These are phyloP conservation scores for Caradrina kadenii DNA, from an alignment of 2,888 invertebrate species.

Conservation along the genomic window DNA sequence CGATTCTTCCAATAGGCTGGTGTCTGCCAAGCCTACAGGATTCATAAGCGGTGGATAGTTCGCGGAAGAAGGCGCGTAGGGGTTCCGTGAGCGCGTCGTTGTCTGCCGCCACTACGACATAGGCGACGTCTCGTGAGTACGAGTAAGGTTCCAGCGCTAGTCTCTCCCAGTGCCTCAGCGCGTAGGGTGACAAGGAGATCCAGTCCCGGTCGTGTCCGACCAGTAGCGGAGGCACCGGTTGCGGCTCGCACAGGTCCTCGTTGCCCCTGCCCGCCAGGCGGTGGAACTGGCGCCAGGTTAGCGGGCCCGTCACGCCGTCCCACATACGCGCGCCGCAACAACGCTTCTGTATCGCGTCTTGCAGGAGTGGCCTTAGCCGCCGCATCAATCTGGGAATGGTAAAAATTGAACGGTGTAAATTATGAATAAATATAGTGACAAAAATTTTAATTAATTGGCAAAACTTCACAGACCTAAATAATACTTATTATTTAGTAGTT, in stretches of 20 bases:
- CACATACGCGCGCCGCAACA: conserved; percentile 96
- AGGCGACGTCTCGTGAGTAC: conserved; percentile 98
- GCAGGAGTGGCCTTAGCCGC: conserved; percentile 96
- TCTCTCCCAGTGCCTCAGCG: conserved; percentile 98
- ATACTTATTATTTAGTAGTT: too few species aligned
- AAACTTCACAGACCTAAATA: too few species aligned
- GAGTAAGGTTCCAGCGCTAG: conserved; percentile 99
- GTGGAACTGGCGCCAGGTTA: conserved; percentile 99
- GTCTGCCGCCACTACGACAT: conserved; percentile 98
- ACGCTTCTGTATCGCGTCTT: conserved; percentile 98
- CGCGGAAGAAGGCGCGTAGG: conserved; percentile 97
- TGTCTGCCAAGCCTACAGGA: conserved; percentile 98
- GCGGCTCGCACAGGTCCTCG: conserved; percentile 98
- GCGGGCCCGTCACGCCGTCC: conserved; percentile 99
- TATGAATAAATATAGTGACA: neutral
- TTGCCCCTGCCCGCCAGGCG: conserved; percentile 98
- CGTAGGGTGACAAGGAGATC: conserved; percentile 98
- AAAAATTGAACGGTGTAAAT: neutral
- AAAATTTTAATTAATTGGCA: too few species aligned
- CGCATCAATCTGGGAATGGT: conserved; percentile 93
- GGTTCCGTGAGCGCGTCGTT: conserved; percentile 95
- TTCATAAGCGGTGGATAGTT: conserved; percentile 98
- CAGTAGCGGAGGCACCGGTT: conserved; percentile 98
- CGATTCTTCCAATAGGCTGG: conserved; percentile 95
- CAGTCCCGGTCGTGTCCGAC: conserved; percentile 99